Base-by-base conservation (phyloP, 1,140 invertebrate species). In the Physella acuta region DNA sequence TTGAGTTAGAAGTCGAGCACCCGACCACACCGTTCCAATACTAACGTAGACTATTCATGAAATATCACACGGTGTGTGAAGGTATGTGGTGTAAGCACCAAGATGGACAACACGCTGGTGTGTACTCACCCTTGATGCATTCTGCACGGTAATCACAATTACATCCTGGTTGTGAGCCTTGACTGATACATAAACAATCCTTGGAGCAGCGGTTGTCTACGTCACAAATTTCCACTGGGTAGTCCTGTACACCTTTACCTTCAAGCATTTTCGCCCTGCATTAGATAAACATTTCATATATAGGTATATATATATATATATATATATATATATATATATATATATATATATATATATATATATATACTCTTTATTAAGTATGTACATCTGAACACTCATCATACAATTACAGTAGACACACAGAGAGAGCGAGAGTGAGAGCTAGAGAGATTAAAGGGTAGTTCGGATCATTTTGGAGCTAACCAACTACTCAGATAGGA, bases 161-260 rank as follows among this genome's bases (percentile, higher is more conserved):
- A 58, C 79, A 81, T 30, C 73, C 72, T 0, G 77, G 61, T 0
- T 75, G 74, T 2, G 68, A 59, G 33, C 79, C 77, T 1, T 61
- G 64, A 61, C 76, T 81, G 63, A 81, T 71, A 65, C 79, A 81
- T 36, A 76, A 65, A 59, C 77, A 76, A 20, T 76, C 73, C 2
- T 72, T 73, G 3, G 60, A 51, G 70, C 81, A 83, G 1, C 70
- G 70, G 61, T 83, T 77, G 11, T 62, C 70, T 3, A 68, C 33
- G 20, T 83, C 79, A 69, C 81, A 83, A 16, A 73, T 69, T 69
- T 83, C 81, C 33, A 17, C 52, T n/a, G 68, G 70, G 5, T 53
- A 37, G 17, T 49, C 44, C 39, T 70, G 60, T 44, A 77, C 65
- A 0, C 75, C 74, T 3, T 36, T 33, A 8, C 75, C 72, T 0